These are phyloP conservation scores for Salvelinus namaycush DNA, from an alignment of 2,113 vertebrate genomes.

Conservation along the genomic window DNA sequence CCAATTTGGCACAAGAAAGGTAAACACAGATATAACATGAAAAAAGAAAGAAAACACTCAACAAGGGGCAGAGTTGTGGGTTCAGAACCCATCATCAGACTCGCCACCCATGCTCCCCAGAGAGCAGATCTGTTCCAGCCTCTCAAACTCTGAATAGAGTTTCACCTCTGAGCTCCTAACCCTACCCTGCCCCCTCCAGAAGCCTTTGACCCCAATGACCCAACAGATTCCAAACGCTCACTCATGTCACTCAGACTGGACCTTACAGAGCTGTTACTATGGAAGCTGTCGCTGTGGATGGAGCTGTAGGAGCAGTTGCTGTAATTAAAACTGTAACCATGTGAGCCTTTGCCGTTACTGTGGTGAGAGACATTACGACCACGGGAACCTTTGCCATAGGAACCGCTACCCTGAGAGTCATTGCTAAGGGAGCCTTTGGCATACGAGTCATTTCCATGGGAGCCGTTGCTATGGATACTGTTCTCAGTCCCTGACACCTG, in stretches of 20 bases:
- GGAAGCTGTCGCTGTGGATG: slow-evolving; percentile 27
- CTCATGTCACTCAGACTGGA: slow-evolving; percentile 48
- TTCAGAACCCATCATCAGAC: background rate
- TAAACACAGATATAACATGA: no score
- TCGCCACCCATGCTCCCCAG: background rate
- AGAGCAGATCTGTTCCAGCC: background rate
- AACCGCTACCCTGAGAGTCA: slow-evolving; percentile 37
- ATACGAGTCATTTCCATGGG: no score
- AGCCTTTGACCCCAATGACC: slow-evolving; percentile 5
- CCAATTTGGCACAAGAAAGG: background rate
- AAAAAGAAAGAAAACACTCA: no score
- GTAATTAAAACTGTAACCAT: no score
- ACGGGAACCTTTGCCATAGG: slow-evolving; percentile 32
- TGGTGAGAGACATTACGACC: background rate
- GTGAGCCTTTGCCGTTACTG: slow-evolving; percentile 10
- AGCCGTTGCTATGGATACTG: slow-evolving; percentile 32
- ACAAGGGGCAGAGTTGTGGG: no score
- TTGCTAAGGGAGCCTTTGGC: slow-evolving; percentile 17
- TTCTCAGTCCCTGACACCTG: slow-evolving; percentile 39
- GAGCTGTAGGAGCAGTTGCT: slow-evolving; percentile 23
- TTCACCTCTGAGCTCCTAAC: slow-evolving; percentile 7
- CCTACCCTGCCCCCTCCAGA: background rate
- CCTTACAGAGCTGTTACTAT: slow-evolving; percentile 36
- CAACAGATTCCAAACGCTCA: slow-evolving; percentile 35
- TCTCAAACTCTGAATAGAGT: background rate